Base-by-base conservation (phyloP, 2,797 vertebrate genomes). In the Scomberomorus guttatus region DNA sequence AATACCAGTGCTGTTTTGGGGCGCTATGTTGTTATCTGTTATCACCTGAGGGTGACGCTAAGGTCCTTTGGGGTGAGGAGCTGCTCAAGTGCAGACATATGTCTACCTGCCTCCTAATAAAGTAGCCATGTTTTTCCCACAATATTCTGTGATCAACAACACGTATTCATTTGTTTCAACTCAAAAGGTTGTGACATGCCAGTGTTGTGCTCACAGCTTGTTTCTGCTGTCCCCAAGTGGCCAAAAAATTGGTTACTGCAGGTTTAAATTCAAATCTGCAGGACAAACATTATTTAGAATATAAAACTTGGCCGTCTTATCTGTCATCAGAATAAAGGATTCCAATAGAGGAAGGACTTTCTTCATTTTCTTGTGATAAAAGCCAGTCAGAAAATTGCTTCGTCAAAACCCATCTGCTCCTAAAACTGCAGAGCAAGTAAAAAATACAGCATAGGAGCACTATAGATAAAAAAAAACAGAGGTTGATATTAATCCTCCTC, bases 371-470 rank as follows among this genome's bases (percentile, higher is more conserved):
- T 7, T 32, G 7, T 13, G 20, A 62, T 2, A 13, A n/a, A 74
- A 50, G 22, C 9, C 54, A 48, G 32, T 18, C 3, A 56, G 1
- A 18, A 24, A 55, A 44, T 44, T 25, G 22, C 66, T 48, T 42
- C 14, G 39, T 44, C 39, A 56, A 48, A 50, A 44, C 14, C 27
- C 18, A 13, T 56, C 29, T 61, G 29, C 32, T 32, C 61, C 24
- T 1, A 20, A 75, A 61, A 65, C 24, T 66, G 61, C 57, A 54
- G 27, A 32, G 52, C 15, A n/a, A 37, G 66, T 29, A 13, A 22
- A 69, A 64, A 60, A 50, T 6, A 18, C 17, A 48, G 13, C 17
- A 5, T 3, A 44, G 12, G 14, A 29, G 24, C 51, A 27, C 8
- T 13, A 12, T 14, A 70, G 29, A 9, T 15, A 48, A 18, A 37